A percentile compares a stretch with the other conserved stretches of the same genome.
Evolutionary conservation across 1,140 invertebrate genomes (phyloP).

Genomic region (Pararge aegeria): DNA sequence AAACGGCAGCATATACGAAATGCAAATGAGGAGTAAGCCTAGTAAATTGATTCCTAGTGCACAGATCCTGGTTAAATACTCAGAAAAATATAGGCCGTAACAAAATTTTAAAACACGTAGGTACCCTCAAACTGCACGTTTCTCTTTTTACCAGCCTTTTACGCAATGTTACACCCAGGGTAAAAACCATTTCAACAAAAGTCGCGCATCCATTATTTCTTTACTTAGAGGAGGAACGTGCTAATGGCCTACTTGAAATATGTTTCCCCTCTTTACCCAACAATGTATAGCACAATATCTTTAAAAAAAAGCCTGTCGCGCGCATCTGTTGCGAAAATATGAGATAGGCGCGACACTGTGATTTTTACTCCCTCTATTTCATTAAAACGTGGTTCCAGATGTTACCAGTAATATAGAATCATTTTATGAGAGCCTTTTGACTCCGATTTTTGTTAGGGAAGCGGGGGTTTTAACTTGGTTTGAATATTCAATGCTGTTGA

Average conservation of each 20-base stretch:
- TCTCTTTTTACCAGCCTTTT: conserved; percentile 3
- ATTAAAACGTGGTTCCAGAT: conserved; percentile 15
- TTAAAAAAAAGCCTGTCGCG: conserved; percentile 32
- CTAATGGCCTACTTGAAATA: conserved; percentile 38
- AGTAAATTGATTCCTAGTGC: too few relatives aligned
- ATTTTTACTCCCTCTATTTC: conserved; percentile 24
- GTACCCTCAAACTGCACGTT: background rate
- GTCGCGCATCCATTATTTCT: conserved; percentile 18
- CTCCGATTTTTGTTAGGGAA: background rate
- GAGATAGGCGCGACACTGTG: conserved; percentile 25
- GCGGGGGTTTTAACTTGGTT: too few relatives aligned
- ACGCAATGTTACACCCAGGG: background rate
- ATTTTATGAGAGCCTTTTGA: background rate
- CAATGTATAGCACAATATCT: conserved; percentile 30
- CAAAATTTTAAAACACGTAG: background rate
- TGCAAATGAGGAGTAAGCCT: too few relatives aligned
- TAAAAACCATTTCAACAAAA: conserved; percentile 16
- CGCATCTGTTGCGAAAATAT: conserved; percentile 36
- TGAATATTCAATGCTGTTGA: too few relatives aligned
- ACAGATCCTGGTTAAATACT: too few relatives aligned
- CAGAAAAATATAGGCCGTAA: background rate
- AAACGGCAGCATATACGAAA: too few relatives aligned
- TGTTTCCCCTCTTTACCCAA: conserved; percentile 30
- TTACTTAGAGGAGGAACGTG: conserved; percentile 29
- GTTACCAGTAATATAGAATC: conserved; percentile 6